Base-by-base conservation (phyloP, 2,888 invertebrate genomes). In the Clepsis dumicolana region DNA sequence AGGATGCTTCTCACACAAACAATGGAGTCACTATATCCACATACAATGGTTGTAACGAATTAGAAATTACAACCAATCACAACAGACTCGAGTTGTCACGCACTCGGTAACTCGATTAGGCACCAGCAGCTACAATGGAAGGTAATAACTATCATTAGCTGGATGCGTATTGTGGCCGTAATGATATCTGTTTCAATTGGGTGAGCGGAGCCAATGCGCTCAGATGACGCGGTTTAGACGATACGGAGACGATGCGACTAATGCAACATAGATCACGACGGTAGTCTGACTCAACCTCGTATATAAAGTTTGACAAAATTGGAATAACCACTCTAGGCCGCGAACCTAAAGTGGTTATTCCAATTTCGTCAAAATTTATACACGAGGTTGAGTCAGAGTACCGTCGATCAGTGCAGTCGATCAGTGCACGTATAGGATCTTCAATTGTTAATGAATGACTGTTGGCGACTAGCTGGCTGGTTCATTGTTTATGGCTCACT, bases 161-260 rank as follows among this genome's bases (percentile, higher is more conserved):
- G 68, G 70, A 72, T 80, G 78, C 82, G 81, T 81, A 83, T 77
- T 71, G 77, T 81, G 78, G 48, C n/a, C 16, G 80, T 80, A 77
- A 75, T 76, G 75, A 70, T 84, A 84, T 85, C 82, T 80, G 76
- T 83, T 85, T 78, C 82, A 82, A 83, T 84, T 81, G 82, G 48
- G 79, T 65, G 70, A 70, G 66, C 70, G 72, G 73, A 73, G 72
- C 75, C 67, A 67, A 72, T 68, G 66, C 64, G 72, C 65, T 48
- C 44, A 61, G 18, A 21, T 35, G 38, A 24, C 61, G n/a, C 35
- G 24, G 21, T 56, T 52, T 67, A 60, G 16, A 67, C n/a, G 41
- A 27, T 18, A 62, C 67, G 67, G 29, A 14, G 29, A 52, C 52
- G 25, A 52, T 27, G 8, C 27, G 52, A 52, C 21, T 27, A 27